Base-by-base conservation (phyloP, 1,140 invertebrate genomes). In the Microplitis mediator region DNA sequence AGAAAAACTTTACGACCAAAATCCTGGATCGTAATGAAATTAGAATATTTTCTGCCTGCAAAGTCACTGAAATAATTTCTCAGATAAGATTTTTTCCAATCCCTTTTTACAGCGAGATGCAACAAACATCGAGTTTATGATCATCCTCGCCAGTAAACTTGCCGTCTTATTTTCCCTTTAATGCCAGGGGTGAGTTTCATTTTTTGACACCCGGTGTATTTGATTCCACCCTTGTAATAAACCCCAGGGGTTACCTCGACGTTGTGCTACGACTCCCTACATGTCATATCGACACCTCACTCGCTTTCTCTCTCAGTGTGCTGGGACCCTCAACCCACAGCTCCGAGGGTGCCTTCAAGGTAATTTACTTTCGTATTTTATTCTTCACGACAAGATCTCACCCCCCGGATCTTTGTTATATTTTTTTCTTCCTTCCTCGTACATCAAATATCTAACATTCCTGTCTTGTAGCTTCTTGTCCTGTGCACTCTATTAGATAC, bases 171-270 rank as follows among this genome's bases (percentile, higher is more conserved):
- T 45, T 45, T 45, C 5, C 5, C 39, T 45, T 45, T 45, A 45
- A 45, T 45, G 11, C 6, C 39, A 45, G 79, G 83, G 80, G 79
- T 78, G 80, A 79, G 79, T 86, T 87, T 86, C 84, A 87, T 87
- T 87, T 87, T 87, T 87, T 86, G 86, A 86, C 86, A 86, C 86
- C 86, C 86, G 85, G 85, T 87, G 85, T 87, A 87, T 86, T 87
- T 87, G 86, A 87, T 87, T 87, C 84, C 82, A 84, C 85, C 85
- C 85, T 84, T 86, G 86, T 87, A 86, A 86, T 87, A 87, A 87
- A 87, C 84, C 84, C 85, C 82, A 81, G 81, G 82, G 82, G 83
- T 81, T 80, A 76, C 75, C 76, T 76, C 75, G 52, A 68, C 76
- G 76, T 69, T 72, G 69, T 51, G 62, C 62, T 75, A 73, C 71